Evolutionary conservation across 2,888 invertebrate genomes (phyloP).

Genomic region (Melieria omissa): DNA sequence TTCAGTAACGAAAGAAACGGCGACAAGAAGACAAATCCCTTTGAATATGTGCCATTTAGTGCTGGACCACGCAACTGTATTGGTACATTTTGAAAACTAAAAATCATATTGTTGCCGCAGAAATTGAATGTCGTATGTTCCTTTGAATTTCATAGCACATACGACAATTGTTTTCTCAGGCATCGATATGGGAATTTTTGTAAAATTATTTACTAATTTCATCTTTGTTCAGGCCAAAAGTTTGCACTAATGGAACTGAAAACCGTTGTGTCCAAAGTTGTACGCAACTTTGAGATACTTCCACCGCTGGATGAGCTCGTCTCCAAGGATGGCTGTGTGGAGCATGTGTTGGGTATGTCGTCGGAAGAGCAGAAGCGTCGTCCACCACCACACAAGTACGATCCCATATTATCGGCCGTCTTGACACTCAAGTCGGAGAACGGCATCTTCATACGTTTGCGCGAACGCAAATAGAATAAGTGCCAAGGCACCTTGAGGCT

Average conservation of each 20-base stretch:
- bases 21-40: constrained; percentile 65
- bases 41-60: constrained; percentile 72
- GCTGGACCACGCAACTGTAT: constrained; percentile 75
- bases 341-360: constrained; percentile 48
- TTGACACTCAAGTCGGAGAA: constrained; percentile 68
- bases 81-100: constrained; percentile 43
- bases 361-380: constrained; percentile 41
- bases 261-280: constrained; percentile 68
- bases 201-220: background rate
- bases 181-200: background rate
- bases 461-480: constrained; percentile 50
- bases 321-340: constrained; percentile 53
- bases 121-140: background rate
- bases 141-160: too few relatives aligned
- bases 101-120: background rate
- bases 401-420: constrained; percentile 66
- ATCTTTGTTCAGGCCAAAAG: constrained; percentile 62
- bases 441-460: constrained; percentile 66
- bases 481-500: background rate
- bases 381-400: constrained; percentile 54
- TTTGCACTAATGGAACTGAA: constrained; percentile 71
- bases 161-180: background rate
- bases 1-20: constrained; percentile 65
- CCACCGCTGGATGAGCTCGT: constrained; percentile 57
- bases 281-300: constrained; percentile 67